A percentile compares a stretch with the other conserved stretches of the same genome.
Conservation (phyloP, 2,888 invertebrate species). For the Cremastinae sp. region DNA sequence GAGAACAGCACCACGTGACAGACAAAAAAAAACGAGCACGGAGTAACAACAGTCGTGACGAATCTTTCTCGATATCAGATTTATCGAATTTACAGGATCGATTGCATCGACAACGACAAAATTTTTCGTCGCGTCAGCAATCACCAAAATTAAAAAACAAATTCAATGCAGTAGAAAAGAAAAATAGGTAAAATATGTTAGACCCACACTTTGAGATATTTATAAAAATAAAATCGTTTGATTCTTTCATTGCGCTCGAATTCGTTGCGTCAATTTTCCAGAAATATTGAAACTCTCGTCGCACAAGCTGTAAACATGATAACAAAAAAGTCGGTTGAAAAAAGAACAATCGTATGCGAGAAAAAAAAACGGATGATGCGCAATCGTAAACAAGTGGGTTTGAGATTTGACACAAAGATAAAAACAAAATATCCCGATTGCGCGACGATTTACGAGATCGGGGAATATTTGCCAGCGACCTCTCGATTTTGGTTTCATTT, state of each 20-base stretch:
- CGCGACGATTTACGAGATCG: too few species aligned
- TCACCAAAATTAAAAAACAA: neutral
- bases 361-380: conserved; percentile 17
- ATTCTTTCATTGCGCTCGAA: neutral
- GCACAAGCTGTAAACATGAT: too few species aligned
- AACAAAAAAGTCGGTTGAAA: too few species aligned
- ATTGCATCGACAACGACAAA: neutral
- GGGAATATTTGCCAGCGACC: too few species aligned
- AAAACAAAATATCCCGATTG: too few species aligned
- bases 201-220: too few species aligned
- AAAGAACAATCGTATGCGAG: neutral
- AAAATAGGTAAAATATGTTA: neutral
- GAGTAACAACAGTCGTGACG: conserved; percentile 26
- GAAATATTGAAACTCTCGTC: too few species aligned
- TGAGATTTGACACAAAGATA: conserved; percentile 15
- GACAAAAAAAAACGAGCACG: conserved; percentile 35
- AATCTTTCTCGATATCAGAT: conserved; percentile 26
- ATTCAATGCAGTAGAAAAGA: neutral
- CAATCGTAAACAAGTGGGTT: conserved; percentile 34
- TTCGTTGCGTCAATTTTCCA: too few species aligned
- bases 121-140: neutral
- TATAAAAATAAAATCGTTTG: neutral
- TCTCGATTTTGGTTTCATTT: too few species aligned
- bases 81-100: conserved; percentile 15
- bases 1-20: conserved; percentile 36